A percentile compares a stretch with the other conserved stretches of the same genome.
Evolutionary conservation across 2,113 vertebrate species (phyloP).

Genomic region (Prinia subflava): DNA sequence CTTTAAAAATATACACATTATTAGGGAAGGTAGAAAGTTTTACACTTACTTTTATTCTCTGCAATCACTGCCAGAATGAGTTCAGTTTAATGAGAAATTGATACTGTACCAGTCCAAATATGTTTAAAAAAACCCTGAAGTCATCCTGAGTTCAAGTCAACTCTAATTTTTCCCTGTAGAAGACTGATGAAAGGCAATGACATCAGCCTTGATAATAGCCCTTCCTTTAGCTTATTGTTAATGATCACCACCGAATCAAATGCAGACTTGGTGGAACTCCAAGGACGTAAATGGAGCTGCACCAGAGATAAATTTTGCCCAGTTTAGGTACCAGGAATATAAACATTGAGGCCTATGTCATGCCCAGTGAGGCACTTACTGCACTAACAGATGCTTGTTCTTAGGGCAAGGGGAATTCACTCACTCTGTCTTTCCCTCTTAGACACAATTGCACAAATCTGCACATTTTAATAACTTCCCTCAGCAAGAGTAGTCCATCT

Average conservation of each 20-base stretch:
- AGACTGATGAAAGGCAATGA: conserved; percentile 58
- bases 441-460: not conserved
- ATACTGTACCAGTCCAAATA: not conserved
- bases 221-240: conserved; percentile 27
- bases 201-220: conserved; percentile 56
- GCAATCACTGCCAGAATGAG: not conserved
- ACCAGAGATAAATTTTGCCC: not conserved
- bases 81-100: conserved; percentile 12
- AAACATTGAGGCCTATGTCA: not conserved
- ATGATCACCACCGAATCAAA: not conserved
- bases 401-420: not conserved
- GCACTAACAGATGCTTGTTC: not conserved
- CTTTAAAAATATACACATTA: not conserved
- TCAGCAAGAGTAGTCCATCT: not conserved
- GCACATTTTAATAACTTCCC: not conserved
- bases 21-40: not conserved
- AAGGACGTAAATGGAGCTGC: not conserved
- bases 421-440: not conserved
- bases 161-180: conserved; percentile 35
- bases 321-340: not conserved
- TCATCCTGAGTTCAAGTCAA: conserved; percentile 62
- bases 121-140: not conserved
- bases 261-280: conserved; percentile 6
- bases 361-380: not conserved
- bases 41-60: not conserved